Percentiles rank a stretch among this genome's conserved stretches.
Conservation (phyloP, 2,113 vertebrate genomes). For the Phylloscopus trochilus region DNA sequence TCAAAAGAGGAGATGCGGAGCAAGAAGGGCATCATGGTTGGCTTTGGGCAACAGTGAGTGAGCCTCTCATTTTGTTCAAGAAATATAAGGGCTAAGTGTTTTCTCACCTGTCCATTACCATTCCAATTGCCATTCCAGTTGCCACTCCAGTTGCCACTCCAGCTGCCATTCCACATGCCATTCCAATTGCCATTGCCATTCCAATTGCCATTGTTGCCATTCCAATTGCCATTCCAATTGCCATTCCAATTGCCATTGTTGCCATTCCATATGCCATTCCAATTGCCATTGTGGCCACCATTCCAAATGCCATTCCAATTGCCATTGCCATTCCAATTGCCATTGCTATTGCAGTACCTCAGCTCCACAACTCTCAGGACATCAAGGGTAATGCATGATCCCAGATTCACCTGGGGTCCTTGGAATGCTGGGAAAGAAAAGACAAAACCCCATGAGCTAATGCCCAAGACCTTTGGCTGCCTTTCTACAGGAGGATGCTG, state of each 20-base stretch:
- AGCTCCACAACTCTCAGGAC: not conserved
- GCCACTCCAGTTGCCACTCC: not conserved
- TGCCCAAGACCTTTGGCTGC: too few relatives aligned
- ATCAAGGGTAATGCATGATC: too few relatives aligned
- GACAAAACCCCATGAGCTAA: too few relatives aligned
- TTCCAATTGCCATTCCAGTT: not conserved
- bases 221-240: not conserved
- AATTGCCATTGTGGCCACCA: not conserved
- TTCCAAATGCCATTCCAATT: not conserved
- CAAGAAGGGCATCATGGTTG: fast-evolving
- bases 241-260: not conserved
- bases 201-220: not conserved
- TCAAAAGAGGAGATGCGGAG: fast-evolving
- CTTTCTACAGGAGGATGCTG: too few relatives aligned
- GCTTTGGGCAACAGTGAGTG: too few relatives aligned
- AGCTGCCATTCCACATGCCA: not conserved
- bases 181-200: not conserved
- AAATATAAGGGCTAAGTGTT: fast-evolving
- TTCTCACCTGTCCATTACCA: not conserved
- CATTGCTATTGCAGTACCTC: not conserved
- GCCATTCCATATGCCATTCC: not conserved
- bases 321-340: not conserved
- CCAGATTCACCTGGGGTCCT: too few relatives aligned
- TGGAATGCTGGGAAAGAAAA: too few relatives aligned
- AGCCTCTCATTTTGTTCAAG: fast-evolving